Evolutionary conservation across 2,888 invertebrate species (phyloP), one percentile per base, ranked within the genome.

Genomic region (Protophormia terraenovae): DNA sequence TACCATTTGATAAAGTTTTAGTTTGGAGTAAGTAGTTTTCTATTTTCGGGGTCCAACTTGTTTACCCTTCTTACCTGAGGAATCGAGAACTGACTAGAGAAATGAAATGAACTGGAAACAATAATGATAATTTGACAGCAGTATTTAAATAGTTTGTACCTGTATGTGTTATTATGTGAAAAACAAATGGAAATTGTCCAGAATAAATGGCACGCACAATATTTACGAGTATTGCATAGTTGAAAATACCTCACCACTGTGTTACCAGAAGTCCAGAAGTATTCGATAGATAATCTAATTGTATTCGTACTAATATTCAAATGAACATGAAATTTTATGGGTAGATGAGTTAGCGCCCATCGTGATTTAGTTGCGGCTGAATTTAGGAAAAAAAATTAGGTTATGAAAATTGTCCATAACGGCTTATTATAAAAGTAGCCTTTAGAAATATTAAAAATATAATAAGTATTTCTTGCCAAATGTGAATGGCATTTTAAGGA

Each of bases 111-210:
- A 66, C n/a, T n/a, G 32, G 29, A 29, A 66, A 22, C 24, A 76
- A 66, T 76, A 67, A 78, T 79, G 55, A 78, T 78, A 58, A 76
- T 76, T 75, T 75, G 41, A 41, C 41, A 41, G n/a, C n/a, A 47
- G 47, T 47, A 47, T 47, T 47, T 47, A 47, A 47, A 47, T 47
- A 47, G 16, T 19, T 35, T n/a, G n/a, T n/a, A n/a, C n/a, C 8
- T 29, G 22, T 14, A 10, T 53, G 53, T 41, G 53, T 64, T 53
- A 29, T 38, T 50, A 50, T 60, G 66, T 38, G 35, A 50, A 67
- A 58, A 60, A 38, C 2, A 22, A 32, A 60, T n/a, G 45, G 45
- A 60, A 53, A 81, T 81, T 62, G 69, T 29, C 67, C 24, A 67
- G 24, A 75, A 45, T 16, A 60, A 45, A 16, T 10, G 45, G 55